Evolutionary conservation across 2,113 vertebrate genomes (phyloP), one percentile per base, ranked within the genome.

Genomic region (Sturnira hondurensis): DNA sequence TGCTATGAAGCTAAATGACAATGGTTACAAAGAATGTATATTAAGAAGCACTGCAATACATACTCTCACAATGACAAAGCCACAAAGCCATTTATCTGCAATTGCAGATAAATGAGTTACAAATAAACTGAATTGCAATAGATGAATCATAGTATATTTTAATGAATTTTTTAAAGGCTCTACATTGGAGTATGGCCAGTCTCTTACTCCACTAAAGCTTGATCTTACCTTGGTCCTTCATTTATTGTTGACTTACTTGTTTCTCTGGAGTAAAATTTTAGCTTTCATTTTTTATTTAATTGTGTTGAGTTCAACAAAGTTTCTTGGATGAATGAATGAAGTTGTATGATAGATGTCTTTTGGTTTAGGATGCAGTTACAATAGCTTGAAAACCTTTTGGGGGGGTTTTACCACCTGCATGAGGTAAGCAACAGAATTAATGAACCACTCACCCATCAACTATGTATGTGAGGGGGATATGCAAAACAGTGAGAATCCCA

Each of bases 401-500:
- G 38, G n/a, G n/a, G 26, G 7, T 36, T 36, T 52, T 80, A 38
- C 47, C 4, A 74, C 19, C 43, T 26, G 38, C 13, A 22, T 74
- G 13, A 20, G 76, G 7, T 63, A 74, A 80, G 33, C 88, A 16
- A 26, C 4, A 38, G n/a, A 89, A 65, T n/a, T 28, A 45, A 78
- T 33, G 10, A 15, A 6, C 43, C 28, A 22, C 28, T 73, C 33
- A 84, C 7, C 4, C 13, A n/a, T 38, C 13, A 73, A 20, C 26
- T 41, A 7, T 45, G 11, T 31, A 11, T 4, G 16, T 33, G 13
- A 14, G 16, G 6, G 4, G 12, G 1, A 45, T 16, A 5, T 3
- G 2, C 8, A 54, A 3, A 15, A 58, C 14, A 31, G 4, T 38
- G n/a, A 68, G 6, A 80, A 67, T 7, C 43, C 13, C 65, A 2